phyloP scores from a whole-genome alignment of 2,113 vertebrate genomes.

The Muscicapa adusta region DNA sequence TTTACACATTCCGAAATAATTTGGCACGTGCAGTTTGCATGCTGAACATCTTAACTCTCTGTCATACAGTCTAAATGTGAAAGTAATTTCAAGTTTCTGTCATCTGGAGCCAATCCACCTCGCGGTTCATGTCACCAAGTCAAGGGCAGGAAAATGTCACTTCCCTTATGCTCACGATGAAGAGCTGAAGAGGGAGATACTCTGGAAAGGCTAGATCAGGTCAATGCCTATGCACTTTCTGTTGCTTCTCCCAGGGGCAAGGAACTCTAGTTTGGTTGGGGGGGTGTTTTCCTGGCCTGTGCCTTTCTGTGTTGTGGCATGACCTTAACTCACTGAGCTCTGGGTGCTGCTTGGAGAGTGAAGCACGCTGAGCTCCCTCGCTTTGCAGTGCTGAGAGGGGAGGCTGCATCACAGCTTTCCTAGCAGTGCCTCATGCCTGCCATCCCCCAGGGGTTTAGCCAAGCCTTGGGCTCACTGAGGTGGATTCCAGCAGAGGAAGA shows the following conservation, averaged over 20 bases:
- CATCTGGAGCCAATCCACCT: background rate
- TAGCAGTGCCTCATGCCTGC: background rate
- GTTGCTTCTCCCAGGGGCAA: background rate
- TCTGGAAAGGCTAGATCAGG: background rate
- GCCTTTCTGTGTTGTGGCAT: background rate
- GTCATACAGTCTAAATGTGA: background rate
- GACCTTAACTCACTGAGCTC: background rate
- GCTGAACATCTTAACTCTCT: background rate
- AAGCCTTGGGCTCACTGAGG: fast-evolving
- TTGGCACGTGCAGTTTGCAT: background rate
- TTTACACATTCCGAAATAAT: slow-evolving; percentile 22
- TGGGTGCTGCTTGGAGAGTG: background rate
- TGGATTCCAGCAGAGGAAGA: background rate
- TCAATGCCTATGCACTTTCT: background rate
- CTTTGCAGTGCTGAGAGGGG: background rate
- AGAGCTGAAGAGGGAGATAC: background rate
- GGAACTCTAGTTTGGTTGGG: background rate
- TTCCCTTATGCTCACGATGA: background rate
- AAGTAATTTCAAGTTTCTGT: slow-evolving; percentile 10
- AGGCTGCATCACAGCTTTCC: background rate
- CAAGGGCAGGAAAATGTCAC: background rate
- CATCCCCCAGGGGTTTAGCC: fast-evolving
- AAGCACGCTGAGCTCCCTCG: fast-evolving
- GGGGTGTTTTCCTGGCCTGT: background rate
- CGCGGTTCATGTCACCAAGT: background rate